Evolutionary conservation across 2,888 invertebrate species (phyloP), one percentile per base, ranked within the genome.

Genomic region (Apotomis betuletana): DNA sequence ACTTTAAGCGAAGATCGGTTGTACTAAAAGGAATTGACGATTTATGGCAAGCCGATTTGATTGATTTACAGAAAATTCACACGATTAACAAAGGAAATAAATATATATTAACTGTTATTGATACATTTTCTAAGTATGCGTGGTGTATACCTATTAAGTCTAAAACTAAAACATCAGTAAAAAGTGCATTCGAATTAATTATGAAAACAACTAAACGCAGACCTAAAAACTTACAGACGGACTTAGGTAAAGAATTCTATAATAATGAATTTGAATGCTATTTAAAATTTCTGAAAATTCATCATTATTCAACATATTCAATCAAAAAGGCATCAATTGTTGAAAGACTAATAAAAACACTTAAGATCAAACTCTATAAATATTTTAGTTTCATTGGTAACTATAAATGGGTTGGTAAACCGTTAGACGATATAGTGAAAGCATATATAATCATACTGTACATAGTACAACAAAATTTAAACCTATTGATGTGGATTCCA

Each of bases 311-410:
- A 27, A 67, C 74, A 12, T 74, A 58, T 67, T 73, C 69, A 9
- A 67, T 60, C 8, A 76, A 75, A 51, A 75, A 76, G 57, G 74
- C 75, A 60, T 76, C 75, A n/a, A 76, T 76, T 44, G 74, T 74
- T 9, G 76, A 76, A 68, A 72, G 76, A 71, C 51, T 76, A 9
- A 76, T 76, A 13, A 73, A 63, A 69, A 76, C 75, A 5, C 44
- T 74, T 46, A 74, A 77, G 68, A 46, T 9, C 59, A 65, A 71
- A 65, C 51, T 15, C 15, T 75, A 73, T 44, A 70, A 63, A 70
- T 27, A 58, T 15, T 70, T 70, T 70, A 70, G 70, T 68, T 61
- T 70, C 8, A 55, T 69, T n/a, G 75, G 73, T 1, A 70, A 58
- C 64, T 75, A 75, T 51, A 68, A 65, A 41, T 75, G 73, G 73